Percentiles rank a stretch among this genome's conserved stretches.
Conservation (phyloP, 1,140 invertebrate species). For the Bombus picipes region DNA sequence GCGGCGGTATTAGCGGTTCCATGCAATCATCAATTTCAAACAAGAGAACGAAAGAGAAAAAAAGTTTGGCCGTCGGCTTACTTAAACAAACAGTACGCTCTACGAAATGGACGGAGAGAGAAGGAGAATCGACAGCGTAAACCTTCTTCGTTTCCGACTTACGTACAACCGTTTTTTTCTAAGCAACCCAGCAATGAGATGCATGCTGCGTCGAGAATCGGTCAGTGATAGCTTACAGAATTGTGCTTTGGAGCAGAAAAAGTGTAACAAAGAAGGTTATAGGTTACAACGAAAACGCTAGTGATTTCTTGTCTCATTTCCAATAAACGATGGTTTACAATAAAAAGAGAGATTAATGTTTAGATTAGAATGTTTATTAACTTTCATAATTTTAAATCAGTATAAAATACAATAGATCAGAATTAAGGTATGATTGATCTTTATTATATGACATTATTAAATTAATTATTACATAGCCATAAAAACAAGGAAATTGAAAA, state of each 20-base stretch:
- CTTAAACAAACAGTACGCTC: conserved; percentile 74
- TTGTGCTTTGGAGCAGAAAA: neutral
- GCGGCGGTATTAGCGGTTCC: conserved; percentile 72
- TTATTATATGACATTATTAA: neutral
- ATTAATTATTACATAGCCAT: neutral
- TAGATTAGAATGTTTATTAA: neutral
- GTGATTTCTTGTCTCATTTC: neutral
- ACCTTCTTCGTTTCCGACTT: conserved; percentile 27
- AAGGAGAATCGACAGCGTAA: conserved; percentile 59
- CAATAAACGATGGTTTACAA: neutral
- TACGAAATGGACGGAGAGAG: conserved; percentile 69
- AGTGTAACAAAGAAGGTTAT: neutral
- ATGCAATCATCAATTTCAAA: conserved; percentile 72
- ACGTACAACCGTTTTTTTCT: conserved; percentile 51
- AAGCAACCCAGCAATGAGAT: neutral
- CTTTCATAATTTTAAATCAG: too few relatives aligned
- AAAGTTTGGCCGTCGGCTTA: conserved; percentile 71
- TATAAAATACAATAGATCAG: neutral
- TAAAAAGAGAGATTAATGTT: neutral
- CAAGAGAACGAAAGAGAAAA: conserved; percentile 56
- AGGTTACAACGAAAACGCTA: neutral
- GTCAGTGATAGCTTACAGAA: conserved; percentile 7
- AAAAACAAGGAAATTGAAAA: neutral
- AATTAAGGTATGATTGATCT: neutral
- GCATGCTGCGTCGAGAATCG: conserved; percentile 24